Evolutionary conservation across 2,888 invertebrate genomes (phyloP).

Genomic region (Sinotaia quadrata): DNA sequence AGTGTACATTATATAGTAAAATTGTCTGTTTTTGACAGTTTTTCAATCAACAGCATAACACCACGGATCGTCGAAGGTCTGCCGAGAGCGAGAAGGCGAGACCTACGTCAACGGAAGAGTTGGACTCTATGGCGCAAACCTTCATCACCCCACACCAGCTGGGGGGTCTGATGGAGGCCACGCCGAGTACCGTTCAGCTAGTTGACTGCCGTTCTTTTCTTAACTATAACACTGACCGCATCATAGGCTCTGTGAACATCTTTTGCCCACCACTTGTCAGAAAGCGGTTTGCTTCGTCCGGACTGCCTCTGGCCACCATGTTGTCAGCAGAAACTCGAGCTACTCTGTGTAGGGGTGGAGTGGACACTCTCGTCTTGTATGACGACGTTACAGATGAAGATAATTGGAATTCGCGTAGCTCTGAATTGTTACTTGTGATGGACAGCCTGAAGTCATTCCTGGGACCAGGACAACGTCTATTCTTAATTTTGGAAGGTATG

Average conservation of each 20-base stretch:
- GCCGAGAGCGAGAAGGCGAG: too few relatives aligned
- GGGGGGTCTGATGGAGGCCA: constrained; percentile 37
- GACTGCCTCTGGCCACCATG: constrained; percentile 56
- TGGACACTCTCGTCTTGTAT: constrained; percentile 49
- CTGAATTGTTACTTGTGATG: constrained; percentile 48
- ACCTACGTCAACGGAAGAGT: too few relatives aligned
- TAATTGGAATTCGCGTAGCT: constrained; percentile 32
- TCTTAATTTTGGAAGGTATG: constrained; percentile 38
- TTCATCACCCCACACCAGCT: constrained; percentile 37
- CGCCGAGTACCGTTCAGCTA: constrained; percentile 36
- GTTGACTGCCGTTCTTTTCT: constrained; percentile 64
- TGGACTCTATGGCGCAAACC: constrained; percentile 9
- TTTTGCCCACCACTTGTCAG: constrained; percentile 66
- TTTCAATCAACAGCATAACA: too few relatives aligned
- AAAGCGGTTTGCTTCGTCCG: constrained; percentile 46
- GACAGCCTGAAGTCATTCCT: constrained; percentile 47
- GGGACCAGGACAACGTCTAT: constrained; percentile 33
- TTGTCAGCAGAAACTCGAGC: constrained; percentile 56
- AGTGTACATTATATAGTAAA: too few relatives aligned
- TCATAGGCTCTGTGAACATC: constrained; percentile 57
- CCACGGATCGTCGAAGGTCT: too few relatives aligned
- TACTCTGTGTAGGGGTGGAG: constrained; percentile 45
- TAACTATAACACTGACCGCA: constrained; percentile 57
- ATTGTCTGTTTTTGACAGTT: too few relatives aligned
- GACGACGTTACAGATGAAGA: constrained; percentile 43